Evolutionary conservation across 2,888 invertebrate genomes (phyloP), one percentile per base, ranked within the genome.

Genomic region (Quadroppia sp.): DNA sequence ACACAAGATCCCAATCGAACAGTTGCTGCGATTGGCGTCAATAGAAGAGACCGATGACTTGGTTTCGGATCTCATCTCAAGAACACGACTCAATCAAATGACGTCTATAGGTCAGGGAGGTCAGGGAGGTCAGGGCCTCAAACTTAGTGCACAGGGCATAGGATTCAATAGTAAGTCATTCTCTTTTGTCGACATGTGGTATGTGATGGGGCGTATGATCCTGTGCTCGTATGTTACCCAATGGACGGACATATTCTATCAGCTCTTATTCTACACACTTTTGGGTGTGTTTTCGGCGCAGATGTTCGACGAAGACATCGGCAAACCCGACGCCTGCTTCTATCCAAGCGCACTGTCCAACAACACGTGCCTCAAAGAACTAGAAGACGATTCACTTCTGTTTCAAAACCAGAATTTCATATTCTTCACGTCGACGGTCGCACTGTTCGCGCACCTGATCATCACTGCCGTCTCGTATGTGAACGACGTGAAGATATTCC

Each of bases 301-400:
- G 2, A 20, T 64, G 40, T 73, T 70, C 25, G 32, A 32, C 25
- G n/a, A 28, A 1, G 32, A 28, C 3, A 73, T 73, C 50, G 73
- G 69, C 1, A 13, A n/a, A 23, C 3, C 70, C 6, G n/a, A 59
- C 25, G 73, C 25, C 23, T 73, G 73, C 17, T 42, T 70, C 13
- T 30, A 48, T 53, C 30, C 28, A 36, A 2, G 45, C 69, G 25
- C 1, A 7, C 3, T 53, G 1, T 2, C 70, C 9, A 70, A 53
- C 30, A 40, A 2, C 23, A 53, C 17, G 6, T 48, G 53, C 11
- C 9, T 53, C 15, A 20, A 13, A 3, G 36, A 15, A 1, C n/a
- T 71, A 9, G 74, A 74, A 56, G 70, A 56, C 1, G 70, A 74
- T 2, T n/a, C 28, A n/a, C 1, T 50, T 2, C 32, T 74, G 0